Evolutionary conservation across 1,140 invertebrate genomes (phyloP), one percentile per base, ranked within the genome.

Genomic region (Andricus grossulariae): DNA sequence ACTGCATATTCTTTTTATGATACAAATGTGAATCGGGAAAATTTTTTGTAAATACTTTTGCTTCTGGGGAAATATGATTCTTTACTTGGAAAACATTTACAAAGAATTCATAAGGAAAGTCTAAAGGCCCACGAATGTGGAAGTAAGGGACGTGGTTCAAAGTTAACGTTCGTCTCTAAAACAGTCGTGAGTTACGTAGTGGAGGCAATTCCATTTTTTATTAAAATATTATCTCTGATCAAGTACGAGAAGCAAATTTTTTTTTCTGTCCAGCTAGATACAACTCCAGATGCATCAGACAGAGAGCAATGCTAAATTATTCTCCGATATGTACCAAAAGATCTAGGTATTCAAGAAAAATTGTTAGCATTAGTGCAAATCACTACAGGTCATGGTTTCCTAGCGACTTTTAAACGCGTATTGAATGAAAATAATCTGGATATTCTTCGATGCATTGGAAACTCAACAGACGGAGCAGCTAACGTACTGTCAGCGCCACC

Each of bases 211-310:
- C 25, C 55, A 15, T 51, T 55, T 21, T 73, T 74, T 8, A 71
- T 74, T 19, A 74, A 52, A n/a, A 21, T 12, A 21, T 15, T 12
- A 80, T 80, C 74, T 39, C 55, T 51, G 52, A 74, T 5, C 73
- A 81, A 73, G 50, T 78, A 3, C 60, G 73, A 18, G 16, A 75
- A 39, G 74, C 78, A 21, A 51, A 32, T 50, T 32, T 32, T 32
- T 25, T 25, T 32, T 32, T 32, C 25, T 32, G 25, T 32, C 25
- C 25, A 32, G 25, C 71, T 80, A 12, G 78, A 81, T 75, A 76
- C 72, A 21, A 83, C 82, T 32, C 82, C 82, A 73, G 82, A 83
- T 55, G 71, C 74, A 50, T 50, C 80, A 76, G n/a, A 71, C 50
- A 72, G 66, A 66, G 80, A 83, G 71, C 80, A 80, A 51, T 82